phyloP scores from a whole-genome alignment of 37 sponge, comb jelly and placozoan genomes.

The Petrosia ficiformis region DNA sequence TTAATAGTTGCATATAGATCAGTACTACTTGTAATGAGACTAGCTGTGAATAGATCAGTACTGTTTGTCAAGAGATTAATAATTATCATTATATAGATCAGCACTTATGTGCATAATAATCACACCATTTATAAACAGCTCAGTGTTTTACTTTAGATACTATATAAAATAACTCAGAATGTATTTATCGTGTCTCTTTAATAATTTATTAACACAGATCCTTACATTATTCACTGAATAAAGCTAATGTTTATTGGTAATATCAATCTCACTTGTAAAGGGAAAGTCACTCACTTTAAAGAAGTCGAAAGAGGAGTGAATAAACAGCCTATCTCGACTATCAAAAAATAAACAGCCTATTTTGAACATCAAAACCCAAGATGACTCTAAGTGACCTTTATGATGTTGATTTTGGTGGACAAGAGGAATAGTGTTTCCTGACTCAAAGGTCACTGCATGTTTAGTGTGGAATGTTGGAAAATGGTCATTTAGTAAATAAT shows the following conservation, averaged over 20 bases:
- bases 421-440: slow-evolving; percentile 91
- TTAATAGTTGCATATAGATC: too few species aligned
- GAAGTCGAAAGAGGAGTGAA: slow-evolving; percentile 33
- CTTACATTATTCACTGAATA: slow-evolving; percentile 64
- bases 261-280: slow-evolving; percentile 53
- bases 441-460: slow-evolving; percentile 73
- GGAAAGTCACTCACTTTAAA: slow-evolving; percentile 36
- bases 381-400: slow-evolving; percentile 64
- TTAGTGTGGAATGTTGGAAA: slow-evolving; percentile 71
- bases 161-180: too few species aligned
- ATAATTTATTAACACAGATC: too few species aligned
- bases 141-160: too few species aligned
- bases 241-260: slow-evolving; percentile 81
- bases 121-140: too few species aligned
- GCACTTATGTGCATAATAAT: too few species aligned
- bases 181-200: too few species aligned
- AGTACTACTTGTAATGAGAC: too few species aligned
- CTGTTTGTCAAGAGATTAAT: too few species aligned
- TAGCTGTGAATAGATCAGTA: too few species aligned
- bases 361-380: slow-evolving; percentile 46
- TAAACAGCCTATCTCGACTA: slow-evolving; percentile 57
- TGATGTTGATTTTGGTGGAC: slow-evolving; percentile 94
- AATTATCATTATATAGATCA: too few species aligned
- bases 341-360: slow-evolving; percentile 69
- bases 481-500: too few species aligned